These are phyloP conservation scores for Cladopsammia gracilis DNA, from an alignment of 64 coral and sea anemone genomes.

Conservation along the genomic window DNA sequence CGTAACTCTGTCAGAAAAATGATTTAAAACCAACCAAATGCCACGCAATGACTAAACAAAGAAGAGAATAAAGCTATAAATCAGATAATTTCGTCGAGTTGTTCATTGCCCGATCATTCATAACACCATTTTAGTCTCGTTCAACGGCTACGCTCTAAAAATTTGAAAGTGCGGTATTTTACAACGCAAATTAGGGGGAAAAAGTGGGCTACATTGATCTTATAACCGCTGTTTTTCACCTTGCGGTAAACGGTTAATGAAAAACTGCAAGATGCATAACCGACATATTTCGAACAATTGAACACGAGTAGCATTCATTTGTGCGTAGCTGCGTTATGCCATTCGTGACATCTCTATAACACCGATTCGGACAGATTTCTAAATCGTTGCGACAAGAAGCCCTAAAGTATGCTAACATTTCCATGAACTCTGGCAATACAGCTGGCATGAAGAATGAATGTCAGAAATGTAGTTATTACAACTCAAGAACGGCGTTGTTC, in stretches of 20 bases:
- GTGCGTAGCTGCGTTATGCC: slow-evolving; percentile 30
- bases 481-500: slow-evolving; percentile 24
- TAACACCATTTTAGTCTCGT: neutral
- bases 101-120: neutral
- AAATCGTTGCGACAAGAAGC: neutral
- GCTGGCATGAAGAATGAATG: slow-evolving; percentile 42
- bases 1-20: neutral
- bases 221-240: slow-evolving; percentile 58
- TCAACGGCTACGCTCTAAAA: neutral
- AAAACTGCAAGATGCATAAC: slow-evolving; percentile 80
- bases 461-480: slow-evolving; percentile 38
- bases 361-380: neutral
- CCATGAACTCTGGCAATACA: slow-evolving; percentile 37
- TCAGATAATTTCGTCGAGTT: too few relatives aligned
- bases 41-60: neutral
- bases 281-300: slow-evolving; percentile 93
- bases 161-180: neutral
- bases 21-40: neutral
- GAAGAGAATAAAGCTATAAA: too few relatives aligned
- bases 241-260: slow-evolving; percentile 77
- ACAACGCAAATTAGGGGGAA: slow-evolving; percentile 10
- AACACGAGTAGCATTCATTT: slow-evolving; percentile 64
- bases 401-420: slow-evolving; percentile 48
- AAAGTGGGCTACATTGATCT: slow-evolving; percentile 12
- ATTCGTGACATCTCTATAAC: slow-evolving; percentile 26